phyloP scores from a whole-genome alignment of 1,140 invertebrate species.

The Aphelinus certus region DNA sequence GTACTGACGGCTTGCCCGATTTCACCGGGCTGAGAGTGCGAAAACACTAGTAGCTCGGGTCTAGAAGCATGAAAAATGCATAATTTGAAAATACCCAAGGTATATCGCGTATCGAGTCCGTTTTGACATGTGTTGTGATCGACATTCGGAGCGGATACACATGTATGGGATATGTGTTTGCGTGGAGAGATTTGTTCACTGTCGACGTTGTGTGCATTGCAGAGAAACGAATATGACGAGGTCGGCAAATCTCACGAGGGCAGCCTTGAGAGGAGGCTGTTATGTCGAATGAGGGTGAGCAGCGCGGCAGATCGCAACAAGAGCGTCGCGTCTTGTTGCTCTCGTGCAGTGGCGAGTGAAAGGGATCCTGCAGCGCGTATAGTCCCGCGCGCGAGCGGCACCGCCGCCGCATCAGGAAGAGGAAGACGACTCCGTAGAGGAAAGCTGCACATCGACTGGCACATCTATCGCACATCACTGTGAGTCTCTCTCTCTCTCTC shows the following conservation, averaged over 20 bases:
- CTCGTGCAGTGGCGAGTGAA: neutral
- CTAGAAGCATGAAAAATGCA: too few species aligned
- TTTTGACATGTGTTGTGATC: too few species aligned
- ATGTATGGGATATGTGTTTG: neutral
- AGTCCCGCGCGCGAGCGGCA: too few species aligned
- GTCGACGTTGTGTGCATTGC: neutral
- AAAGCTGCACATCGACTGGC: neutral
- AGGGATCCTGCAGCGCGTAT: neutral
- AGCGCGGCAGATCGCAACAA: neutral
- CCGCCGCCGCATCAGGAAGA: neutral
- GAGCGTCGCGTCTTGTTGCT: neutral
- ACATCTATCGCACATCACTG: too few species aligned
- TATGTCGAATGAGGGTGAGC: neutral
- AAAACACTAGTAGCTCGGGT: too few species aligned
- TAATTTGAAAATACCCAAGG: too few species aligned
- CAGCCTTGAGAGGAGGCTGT: neutral
- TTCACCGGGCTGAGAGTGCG: too few species aligned
- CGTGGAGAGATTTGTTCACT: neutral
- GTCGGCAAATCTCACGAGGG: neutral
- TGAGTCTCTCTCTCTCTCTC: too few species aligned
- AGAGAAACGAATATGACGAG: constrained; percentile 3
- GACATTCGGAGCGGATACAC: too few species aligned
- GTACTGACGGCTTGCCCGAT: too few species aligned
- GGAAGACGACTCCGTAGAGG: neutral
- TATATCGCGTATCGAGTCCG: too few species aligned